Conservation (phyloP, 2,888 invertebrate genomes). For the Synergus laeviventris region DNA sequence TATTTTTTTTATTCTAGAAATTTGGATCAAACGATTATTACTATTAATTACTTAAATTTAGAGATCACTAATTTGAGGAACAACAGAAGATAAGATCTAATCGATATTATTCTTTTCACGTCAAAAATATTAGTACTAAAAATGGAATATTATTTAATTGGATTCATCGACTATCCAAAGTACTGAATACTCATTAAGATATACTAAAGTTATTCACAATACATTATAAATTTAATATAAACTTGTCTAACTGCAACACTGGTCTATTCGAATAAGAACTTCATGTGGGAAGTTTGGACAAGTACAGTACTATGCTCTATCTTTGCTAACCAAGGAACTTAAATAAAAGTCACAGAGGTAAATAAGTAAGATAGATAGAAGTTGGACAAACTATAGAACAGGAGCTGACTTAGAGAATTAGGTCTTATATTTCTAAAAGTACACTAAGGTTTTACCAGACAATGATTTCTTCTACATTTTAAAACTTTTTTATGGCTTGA, state of each 20-base stretch:
- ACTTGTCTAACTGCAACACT: background rate
- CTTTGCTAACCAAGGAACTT: background rate
- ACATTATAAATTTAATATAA: too few relatives aligned
- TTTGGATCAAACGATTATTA: too few relatives aligned
- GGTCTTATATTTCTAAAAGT: background rate
- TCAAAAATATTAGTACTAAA: too few relatives aligned
- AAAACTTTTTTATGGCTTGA: background rate
- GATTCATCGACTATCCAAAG: too few relatives aligned
- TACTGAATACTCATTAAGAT: too few relatives aligned
- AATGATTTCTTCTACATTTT: background rate
- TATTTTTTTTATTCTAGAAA: too few relatives aligned
- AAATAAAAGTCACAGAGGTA: background rate
- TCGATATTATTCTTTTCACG: too few relatives aligned
- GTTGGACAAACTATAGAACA: background rate
- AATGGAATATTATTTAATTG: too few relatives aligned
- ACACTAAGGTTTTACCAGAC: background rate
- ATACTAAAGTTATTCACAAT: too few relatives aligned
- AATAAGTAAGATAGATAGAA: conserved; percentile 5
- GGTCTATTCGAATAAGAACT: background rate
- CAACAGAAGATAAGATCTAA: too few relatives aligned
- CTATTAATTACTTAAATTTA: too few relatives aligned
- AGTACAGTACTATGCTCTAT: background rate
- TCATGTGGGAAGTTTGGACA: background rate
- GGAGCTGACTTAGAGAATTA: background rate
- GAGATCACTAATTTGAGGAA: too few relatives aligned